Base-by-base conservation (phyloP, 2,888 invertebrate species). In the Noctua fimbriata region DNA sequence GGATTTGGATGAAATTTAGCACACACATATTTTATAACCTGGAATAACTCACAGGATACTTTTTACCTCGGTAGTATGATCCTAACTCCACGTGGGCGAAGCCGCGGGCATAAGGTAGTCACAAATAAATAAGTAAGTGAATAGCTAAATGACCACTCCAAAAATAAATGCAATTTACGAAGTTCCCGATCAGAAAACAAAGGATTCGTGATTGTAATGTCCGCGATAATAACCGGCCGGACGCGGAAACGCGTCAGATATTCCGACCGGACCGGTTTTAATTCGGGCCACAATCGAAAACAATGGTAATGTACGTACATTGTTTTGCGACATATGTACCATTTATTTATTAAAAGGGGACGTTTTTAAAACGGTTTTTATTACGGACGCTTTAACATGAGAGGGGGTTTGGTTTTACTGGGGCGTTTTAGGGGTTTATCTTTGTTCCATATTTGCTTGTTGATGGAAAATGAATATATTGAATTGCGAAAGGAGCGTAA, bases 321-420 rank as follows among this genome's bases (percentile, higher is more conserved):
- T 90, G 89, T 90, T 88, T 86, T 80, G 82, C 79, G 83, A 90
- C 90, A 90, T 90, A 88, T 87, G 90, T 90, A 90, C 81, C 82
- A 75, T 87, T 89, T 90, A 88, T 89, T 89, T 89, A 89, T 88
- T 82, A 85, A 86, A 81, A 79, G 72, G 76, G 80, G 73, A 73
- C 66, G 69, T 79, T 84, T 85, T 87, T 76, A 74, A 81, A 84
- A 73, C 60, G 84, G 78, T 78, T 88, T 83, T 89, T 85, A 83
- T 89, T 82, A 79, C 79, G 81, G 66, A 70, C 58, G 79, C 63
- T 81, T 88, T 73, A 83, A 79, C 83, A 81, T 78, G 55, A 79
- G 75, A 60, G 81, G 69, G 52, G 65, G 55, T 77, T 70, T 69
- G 73, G 74, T 82, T 84, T 80, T 72, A 60, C 66, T 24, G 16